Percentiles rank a stretch among this genome's conserved stretches.
These are phyloP conservation scores for Epinotia nisella DNA, from an alignment of 2,888 invertebrate species.

Conservation along the genomic window DNA sequence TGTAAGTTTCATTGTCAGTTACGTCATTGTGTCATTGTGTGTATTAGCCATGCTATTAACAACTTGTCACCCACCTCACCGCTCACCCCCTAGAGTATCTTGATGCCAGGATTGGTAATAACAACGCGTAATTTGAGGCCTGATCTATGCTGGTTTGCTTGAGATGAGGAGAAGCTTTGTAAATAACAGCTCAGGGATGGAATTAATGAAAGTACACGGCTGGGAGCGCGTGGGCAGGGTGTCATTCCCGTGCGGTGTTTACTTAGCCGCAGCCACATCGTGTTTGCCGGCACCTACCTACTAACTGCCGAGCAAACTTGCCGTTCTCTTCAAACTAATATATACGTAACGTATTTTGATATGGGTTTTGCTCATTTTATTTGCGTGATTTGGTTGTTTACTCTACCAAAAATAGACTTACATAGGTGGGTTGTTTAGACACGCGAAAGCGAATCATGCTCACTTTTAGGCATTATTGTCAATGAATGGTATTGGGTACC, in stretches of 20 bases:
- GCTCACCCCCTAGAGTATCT: background rate
- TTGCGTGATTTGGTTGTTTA: constrained; percentile 9
- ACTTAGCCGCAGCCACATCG: constrained; percentile 22
- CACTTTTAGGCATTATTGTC: background rate
- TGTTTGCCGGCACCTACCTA: constrained; percentile 34
- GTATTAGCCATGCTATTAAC: background rate
- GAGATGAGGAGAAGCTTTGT: background rate
- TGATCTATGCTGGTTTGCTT: background rate
- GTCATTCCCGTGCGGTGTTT: constrained; percentile 35
- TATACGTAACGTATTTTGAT: constrained; percentile 25
- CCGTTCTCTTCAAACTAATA: constrained; percentile 18
- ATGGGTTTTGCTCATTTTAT: constrained; percentile 18
- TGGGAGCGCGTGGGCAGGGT: constrained; percentile 22
- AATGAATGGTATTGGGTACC: no score
- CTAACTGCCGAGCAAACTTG: constrained; percentile 38
- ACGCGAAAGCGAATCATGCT: background rate
- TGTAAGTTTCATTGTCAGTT: background rate
- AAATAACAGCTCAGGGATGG: background rate
- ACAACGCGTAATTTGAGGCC: background rate
- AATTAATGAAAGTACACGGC: constrained; percentile 34
- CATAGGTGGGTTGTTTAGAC: background rate
- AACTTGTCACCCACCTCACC: background rate
- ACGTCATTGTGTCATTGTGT: background rate
- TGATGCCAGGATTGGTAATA: background rate
- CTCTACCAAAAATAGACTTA: constrained; percentile 12